Evolutionary conservation across 2,888 invertebrate species (phyloP).

Genomic region (Furcula furcula): DNA sequence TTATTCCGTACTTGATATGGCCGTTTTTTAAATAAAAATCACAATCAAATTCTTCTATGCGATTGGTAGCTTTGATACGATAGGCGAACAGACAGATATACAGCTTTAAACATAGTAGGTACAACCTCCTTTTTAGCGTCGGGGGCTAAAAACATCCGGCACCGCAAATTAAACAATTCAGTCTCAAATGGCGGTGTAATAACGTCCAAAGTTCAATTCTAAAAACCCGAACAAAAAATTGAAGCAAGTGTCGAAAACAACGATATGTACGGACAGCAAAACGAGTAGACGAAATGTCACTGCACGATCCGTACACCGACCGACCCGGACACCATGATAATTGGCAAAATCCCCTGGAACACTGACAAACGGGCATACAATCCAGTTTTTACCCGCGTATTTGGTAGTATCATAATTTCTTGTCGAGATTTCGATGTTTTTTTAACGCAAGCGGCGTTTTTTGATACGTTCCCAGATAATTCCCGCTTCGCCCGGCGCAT

Average conservation of each 20-base stretch:
- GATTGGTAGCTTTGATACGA: no score
- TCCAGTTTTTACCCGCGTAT: slow-evolving; percentile 68
- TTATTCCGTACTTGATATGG: no score
- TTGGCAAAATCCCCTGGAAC: slow-evolving; percentile 46
- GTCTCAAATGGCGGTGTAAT: neutral
- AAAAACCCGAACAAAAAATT: slow-evolving; percentile 14
- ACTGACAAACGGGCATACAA: slow-evolving; percentile 42
- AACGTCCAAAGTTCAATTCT: neutral
- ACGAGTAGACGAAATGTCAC: slow-evolving; percentile 42
- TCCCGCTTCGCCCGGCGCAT: slow-evolving; percentile 50
- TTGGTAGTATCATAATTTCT: slow-evolving; percentile 79
- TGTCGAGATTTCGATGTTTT: slow-evolving; percentile 51
- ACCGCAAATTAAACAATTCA: neutral
- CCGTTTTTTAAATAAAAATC: no score
- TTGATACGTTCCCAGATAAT: slow-evolving; percentile 64
- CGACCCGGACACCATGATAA: slow-evolving; percentile 43
- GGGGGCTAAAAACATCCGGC: neutral
- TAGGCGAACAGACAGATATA: no score
- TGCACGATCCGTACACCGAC: slow-evolving; percentile 26
- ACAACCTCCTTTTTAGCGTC: no score
- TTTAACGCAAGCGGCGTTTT: slow-evolving; percentile 56
- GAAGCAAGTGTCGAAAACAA: slow-evolving; percentile 23
- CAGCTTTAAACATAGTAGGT: no score
- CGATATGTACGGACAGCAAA: slow-evolving; percentile 31
- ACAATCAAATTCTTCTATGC: no score